Evolutionary conservation across 2,113 vertebrate species (phyloP), one percentile per base, ranked within the genome.

Genomic region (Dicentrarchus labrax): DNA sequence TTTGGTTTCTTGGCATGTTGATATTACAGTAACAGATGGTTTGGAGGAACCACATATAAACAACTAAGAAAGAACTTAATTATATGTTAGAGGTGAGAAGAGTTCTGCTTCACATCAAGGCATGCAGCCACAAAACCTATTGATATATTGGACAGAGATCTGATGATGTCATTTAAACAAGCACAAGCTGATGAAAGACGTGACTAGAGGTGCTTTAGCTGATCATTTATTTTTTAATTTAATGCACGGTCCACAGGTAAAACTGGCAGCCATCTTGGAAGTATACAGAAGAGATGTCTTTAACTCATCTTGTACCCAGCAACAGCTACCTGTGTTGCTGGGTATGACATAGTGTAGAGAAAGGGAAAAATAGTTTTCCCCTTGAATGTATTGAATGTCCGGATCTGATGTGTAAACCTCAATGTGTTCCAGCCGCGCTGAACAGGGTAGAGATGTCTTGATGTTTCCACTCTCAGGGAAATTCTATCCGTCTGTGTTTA

Each of bases 391-490:
- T 45, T 4, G 24, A 84, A 65, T 73, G 51, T 82, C 57, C 38
- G 56, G 67, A 79, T 87, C 74, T 87, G 81, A 85, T 69, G 77
- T 86, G 70, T 82, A 75, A 84, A 86, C 75, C 78, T 78, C 86
- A 88, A 86, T 87, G 84, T 79, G 80, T 88, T 91, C 74, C 89
- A 88, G 80, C 30, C 30, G 30, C 30, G 4, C 66, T 76, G 62
- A 57, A 65, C 24, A 50, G 68, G 67, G 45, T 62, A 17, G 74
- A 77, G 74, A 77, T 81, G 59, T 84, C 84, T 83, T 75, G 38
- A 83, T 88, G 80, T 92, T 92, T 91, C 89, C 82, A 87, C 82
- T 87, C 72, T 66, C 43, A 72, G 54, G 53, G 83, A 91, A 90
- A 89, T 77, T 82, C 78, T 85, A 85, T 85, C 91, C 68, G 6